These are phyloP conservation scores for Ditylenchus dipsaci DNA, from an alignment of 1,140 invertebrate species.

Conservation along the genomic window DNA sequence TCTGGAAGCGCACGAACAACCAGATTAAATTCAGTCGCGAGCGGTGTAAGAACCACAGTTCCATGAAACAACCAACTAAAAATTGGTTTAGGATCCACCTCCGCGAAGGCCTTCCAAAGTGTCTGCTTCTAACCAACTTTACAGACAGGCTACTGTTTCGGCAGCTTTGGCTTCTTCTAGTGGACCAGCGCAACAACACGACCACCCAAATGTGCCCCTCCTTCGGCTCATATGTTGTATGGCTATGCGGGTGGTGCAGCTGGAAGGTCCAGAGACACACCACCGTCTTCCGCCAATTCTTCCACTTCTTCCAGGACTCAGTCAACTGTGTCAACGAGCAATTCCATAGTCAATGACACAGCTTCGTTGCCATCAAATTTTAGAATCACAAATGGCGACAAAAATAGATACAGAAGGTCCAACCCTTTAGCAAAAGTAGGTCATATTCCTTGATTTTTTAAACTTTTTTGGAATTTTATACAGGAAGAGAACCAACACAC, in stretches of 20 bases:
- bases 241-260: not conserved
- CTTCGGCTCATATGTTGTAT: not conserved
- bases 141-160: not conserved
- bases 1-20: not conserved
- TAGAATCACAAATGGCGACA: not conserved
- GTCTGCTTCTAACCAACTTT: not conserved
- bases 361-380: not conserved
- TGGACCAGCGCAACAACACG: not conserved
- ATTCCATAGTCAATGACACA: not conserved
- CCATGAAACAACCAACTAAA: not conserved
- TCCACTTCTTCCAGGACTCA: not conserved
- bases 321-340: not conserved
- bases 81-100: not conserved
- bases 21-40: not conserved
- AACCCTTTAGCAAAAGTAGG: not conserved
- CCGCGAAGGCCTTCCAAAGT: not conserved
- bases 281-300: not conserved
- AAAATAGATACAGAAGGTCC: not conserved
- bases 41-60: not conserved
- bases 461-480: too few species aligned
- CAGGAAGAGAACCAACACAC: too few species aligned
- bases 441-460: not conserved
- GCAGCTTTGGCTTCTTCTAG: not conserved
- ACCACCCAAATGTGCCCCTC: conserved; percentile 1
- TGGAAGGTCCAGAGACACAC: too few species aligned